phyloP scores from a whole-genome alignment of 2,113 vertebrate species.

The Opisthocomus hoazin region DNA sequence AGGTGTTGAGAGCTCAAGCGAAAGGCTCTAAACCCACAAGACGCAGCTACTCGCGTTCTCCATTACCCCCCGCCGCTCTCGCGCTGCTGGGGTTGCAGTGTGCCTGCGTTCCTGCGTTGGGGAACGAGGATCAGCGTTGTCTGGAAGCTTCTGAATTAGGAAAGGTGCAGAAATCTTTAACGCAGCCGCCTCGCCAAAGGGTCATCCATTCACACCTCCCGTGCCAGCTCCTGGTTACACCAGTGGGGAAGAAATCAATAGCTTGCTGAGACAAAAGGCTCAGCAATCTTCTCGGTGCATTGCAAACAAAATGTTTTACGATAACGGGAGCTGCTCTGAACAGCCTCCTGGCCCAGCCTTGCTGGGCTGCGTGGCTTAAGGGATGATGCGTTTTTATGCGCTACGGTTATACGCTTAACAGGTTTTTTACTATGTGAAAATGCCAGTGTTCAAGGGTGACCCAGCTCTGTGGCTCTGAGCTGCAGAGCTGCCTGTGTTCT shows the following conservation, averaged over 20 bases:
- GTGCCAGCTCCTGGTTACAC: not conserved
- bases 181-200: not conserved
- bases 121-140: not conserved
- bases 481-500: not conserved
- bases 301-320: not conserved
- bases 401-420: not conserved
- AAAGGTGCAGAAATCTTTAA: not conserved
- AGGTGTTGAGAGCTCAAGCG: not conserved
- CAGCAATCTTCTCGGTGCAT: not conserved
- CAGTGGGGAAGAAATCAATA: not conserved
- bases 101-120: not conserved
- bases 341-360: not conserved
- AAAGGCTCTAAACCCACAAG: not conserved
- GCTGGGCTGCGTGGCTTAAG: not conserved
- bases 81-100: not conserved
- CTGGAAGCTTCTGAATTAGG: not conserved
- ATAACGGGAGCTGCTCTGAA: not conserved
- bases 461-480: not conserved
- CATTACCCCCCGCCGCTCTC: not conserved
- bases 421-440: not conserved
- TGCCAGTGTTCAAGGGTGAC: not conserved
- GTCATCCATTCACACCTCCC: not conserved
- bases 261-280: not conserved
- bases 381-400: fast-evolving
- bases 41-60: not conserved